Evolutionary conservation across 2,888 invertebrate genomes (phyloP).

Genomic region (Lasioglossum lativentre): DNA sequence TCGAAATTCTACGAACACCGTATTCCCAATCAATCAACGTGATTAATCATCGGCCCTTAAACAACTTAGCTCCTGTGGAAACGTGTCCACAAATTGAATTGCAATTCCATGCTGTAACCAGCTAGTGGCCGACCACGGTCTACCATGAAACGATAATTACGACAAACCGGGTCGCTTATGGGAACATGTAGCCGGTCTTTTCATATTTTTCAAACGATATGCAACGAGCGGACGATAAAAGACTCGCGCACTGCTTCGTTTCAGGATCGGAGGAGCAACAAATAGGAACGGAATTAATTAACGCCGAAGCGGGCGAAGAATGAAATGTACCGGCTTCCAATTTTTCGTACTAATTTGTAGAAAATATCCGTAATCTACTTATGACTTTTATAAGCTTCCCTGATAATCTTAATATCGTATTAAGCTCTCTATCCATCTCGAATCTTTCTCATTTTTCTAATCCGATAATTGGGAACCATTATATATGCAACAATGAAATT

Average conservation of each 20-base stretch:
- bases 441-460: background rate
- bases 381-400: background rate
- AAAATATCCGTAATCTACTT: background rate
- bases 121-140: constrained; percentile 34
- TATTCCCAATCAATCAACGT: constrained; percentile 7
- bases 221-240: background rate
- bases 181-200: constrained; percentile 23
- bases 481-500: background rate
- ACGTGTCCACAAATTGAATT: constrained; percentile 2
- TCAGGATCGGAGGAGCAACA: background rate
- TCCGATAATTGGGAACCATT: background rate
- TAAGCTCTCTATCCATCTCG: background rate
- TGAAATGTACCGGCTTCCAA: background rate
- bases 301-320: background rate
- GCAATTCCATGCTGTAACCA: background rate
- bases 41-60: constrained; percentile 3
- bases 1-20: background rate
- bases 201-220: background rate
- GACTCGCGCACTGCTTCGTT: background rate
- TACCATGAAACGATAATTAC: constrained; percentile 47
- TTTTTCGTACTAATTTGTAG: background rate
- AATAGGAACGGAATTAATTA: constrained; percentile 39
- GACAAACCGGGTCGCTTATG: constrained; percentile 26
- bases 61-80: constrained; percentile 4
- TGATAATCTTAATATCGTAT: background rate